Conservation (phyloP, 2,113 vertebrate genomes). For the Bos indicus region DNA sequence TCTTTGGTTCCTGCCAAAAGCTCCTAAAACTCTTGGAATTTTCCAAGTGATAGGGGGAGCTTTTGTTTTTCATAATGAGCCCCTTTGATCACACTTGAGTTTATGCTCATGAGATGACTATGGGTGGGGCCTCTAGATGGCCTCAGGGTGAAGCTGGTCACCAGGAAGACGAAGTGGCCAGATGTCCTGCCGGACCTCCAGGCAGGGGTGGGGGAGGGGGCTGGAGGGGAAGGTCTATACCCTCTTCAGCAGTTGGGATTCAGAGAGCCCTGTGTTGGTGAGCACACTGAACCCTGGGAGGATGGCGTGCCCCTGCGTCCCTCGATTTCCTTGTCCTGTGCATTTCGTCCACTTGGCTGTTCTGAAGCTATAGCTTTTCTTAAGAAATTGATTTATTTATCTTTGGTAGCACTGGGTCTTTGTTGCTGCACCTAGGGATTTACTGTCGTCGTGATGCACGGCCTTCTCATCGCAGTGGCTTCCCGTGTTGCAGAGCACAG, state of each 20-base stretch:
- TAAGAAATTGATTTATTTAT: not conserved
- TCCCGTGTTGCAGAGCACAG: not conserved
- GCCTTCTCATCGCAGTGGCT: not conserved
- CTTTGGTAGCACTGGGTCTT: not conserved
- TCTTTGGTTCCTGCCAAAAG: not conserved
- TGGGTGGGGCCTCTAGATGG: not conserved
- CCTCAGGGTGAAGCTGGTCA: not conserved
- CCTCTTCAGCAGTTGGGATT: not conserved
- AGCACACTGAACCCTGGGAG: not conserved
- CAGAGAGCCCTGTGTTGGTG: not conserved
- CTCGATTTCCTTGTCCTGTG: not conserved
- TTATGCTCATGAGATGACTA: not conserved
- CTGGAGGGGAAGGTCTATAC: not conserved
- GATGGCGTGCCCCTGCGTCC: fast-evolving
- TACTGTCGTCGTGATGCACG: fast-evolving
- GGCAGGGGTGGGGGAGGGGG: not conserved
- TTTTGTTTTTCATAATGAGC: not conserved
- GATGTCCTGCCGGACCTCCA: not conserved
- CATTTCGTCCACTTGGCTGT: not conserved
- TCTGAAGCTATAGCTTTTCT: not conserved
- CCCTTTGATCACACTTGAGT: not conserved
- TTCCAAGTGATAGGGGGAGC: not conserved
- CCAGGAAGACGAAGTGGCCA: not conserved
- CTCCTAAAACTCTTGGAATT: not conserved
- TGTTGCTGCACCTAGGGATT: not conserved